phyloP scores from a whole-genome alignment of 1,140 invertebrate genomes.

The Bombus ignitus region DNA sequence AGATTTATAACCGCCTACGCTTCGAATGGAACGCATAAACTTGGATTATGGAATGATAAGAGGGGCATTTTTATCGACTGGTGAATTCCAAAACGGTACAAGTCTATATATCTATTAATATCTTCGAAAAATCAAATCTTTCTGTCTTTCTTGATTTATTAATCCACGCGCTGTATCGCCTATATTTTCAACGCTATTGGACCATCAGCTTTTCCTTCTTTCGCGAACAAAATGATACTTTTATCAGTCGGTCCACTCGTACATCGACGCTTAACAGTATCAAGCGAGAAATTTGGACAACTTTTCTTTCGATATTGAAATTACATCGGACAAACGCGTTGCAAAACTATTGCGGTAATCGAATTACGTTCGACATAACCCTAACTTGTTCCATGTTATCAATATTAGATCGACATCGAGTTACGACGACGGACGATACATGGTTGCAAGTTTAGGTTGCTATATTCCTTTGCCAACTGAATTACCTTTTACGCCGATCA shows the following conservation, averaged over 20 bases:
- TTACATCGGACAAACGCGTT: neutral
- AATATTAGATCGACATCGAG: neutral
- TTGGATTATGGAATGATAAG: neutral
- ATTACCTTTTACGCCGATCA: neutral
- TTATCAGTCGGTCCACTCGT: neutral
- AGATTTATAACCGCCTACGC: conserved; percentile 3
- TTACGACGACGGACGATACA: neutral
- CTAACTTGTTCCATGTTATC: neutral
- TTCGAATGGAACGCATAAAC: neutral
- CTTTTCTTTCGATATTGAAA: neutral
- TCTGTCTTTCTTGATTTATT: too few species aligned
- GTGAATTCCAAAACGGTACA: too few species aligned
- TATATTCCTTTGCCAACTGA: too few species aligned
- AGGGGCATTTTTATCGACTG: too few species aligned
- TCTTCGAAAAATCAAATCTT: too few species aligned
- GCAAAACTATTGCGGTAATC: neutral
- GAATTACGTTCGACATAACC: neutral
- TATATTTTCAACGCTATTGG: too few species aligned
- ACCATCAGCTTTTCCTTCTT: too few species aligned
- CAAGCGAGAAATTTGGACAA: neutral
- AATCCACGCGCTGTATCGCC: too few species aligned
- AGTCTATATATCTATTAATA: too few species aligned
- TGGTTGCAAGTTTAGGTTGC: neutral
- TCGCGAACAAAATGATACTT: neutral
- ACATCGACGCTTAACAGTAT: neutral